Conservation (phyloP, 2,888 invertebrate genomes). For the Papilio protenor region DNA sequence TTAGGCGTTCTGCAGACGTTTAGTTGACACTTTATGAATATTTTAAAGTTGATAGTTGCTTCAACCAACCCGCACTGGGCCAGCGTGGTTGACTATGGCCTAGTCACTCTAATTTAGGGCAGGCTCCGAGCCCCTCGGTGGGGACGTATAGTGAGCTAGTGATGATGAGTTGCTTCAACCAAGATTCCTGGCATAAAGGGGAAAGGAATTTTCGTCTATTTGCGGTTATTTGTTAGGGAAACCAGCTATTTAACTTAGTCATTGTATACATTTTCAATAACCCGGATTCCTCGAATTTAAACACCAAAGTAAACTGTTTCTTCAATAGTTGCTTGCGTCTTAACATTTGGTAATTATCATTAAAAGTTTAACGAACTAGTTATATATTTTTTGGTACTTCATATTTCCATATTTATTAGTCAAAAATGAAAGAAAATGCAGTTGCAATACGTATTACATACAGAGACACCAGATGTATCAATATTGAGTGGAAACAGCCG, state of each 20-base stretch:
- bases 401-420: not conserved
- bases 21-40: not conserved
- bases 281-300: not conserved
- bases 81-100: no score
- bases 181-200: not conserved
- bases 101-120: no score
- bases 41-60: not conserved
- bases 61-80: no score
- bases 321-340: not conserved
- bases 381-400: not conserved
- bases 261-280: not conserved
- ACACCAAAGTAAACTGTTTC: not conserved
- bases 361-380: not conserved
- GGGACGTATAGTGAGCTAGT: no score
- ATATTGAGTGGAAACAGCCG: constrained; percentile 70
- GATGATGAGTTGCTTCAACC: not conserved
- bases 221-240: not conserved
- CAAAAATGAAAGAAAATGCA: constrained; percentile 19
- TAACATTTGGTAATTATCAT: not conserved
- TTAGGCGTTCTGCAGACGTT: not conserved
- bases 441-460: constrained; percentile 21
- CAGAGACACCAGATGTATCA: constrained; percentile 53
- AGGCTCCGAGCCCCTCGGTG: no score
- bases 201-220: not conserved
- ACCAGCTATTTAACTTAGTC: not conserved